Evolutionary conservation across 2,113 vertebrate genomes (phyloP).

Genomic region (Protobothrops flavoviridis): DNA sequence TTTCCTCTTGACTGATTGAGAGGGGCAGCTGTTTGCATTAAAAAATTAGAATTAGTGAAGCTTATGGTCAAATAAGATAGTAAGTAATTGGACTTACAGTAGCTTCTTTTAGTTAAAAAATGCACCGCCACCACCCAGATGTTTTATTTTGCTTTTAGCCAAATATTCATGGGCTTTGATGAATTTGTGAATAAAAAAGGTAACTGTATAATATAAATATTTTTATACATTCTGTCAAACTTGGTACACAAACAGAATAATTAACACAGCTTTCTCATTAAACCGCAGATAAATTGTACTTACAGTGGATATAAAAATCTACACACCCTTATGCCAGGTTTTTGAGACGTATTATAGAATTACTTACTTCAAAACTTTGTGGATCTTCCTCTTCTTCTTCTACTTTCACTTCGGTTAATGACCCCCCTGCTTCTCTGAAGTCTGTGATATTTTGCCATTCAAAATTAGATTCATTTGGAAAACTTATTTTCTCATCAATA

Average conservation of each 20-base stretch:
- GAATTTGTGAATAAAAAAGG: neutral
- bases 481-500: conserved; percentile 84
- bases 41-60: neutral
- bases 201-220: neutral
- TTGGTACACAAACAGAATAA: neutral
- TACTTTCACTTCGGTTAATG: conserved; percentile 84
- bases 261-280: neutral
- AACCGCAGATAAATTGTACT: neutral
- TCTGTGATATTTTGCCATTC: conserved; percentile 88
- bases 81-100: neutral
- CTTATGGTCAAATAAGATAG: neutral
- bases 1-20: neutral
- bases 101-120: neutral
- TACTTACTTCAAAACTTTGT: conserved; percentile 79
- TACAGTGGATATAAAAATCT: neutral
- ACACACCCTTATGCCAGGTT: neutral
- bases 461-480: conserved; percentile 82
- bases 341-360: neutral
- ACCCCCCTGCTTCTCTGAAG: conserved; percentile 80
- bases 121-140: neutral
- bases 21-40: neutral
- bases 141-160: neutral
- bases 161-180: neutral
- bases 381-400: conserved; percentile 84
- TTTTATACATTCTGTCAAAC: neutral